Evolutionary conservation across 30 jellyfish, hydroid and myxozoan genomes (phyloP).

Genomic region (Phacellophora camtschatica): DNA sequence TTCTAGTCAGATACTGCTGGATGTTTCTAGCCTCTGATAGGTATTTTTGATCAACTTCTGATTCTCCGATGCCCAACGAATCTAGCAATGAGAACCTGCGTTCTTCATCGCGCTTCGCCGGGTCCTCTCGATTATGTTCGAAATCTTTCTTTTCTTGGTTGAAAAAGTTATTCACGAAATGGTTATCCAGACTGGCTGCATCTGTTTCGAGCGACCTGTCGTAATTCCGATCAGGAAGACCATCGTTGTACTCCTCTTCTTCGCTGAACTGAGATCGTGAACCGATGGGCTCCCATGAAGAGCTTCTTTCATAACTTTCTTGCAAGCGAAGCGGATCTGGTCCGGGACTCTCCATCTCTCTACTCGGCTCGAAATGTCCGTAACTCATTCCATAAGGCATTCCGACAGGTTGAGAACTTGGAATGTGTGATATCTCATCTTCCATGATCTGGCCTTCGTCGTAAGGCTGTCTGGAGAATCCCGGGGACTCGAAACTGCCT

Average conservation of each 20-base stretch:
- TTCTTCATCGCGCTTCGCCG: not conserved
- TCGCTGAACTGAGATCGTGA: conserved; percentile 19
- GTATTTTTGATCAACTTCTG: conserved; percentile 38
- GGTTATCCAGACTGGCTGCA: conserved; percentile 51
- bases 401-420: conserved; percentile 69
- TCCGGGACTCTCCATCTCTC: conserved; percentile 25
- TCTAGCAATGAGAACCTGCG: not conserved
- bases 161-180: conserved; percentile 24
- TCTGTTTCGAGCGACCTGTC: conserved; percentile 62
- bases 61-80: conserved; percentile 62
- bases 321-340: conserved; percentile 59
- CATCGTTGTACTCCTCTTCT: conserved; percentile 40
- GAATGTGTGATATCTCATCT: conserved; percentile 46
- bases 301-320: conserved; percentile 52
- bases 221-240: conserved; percentile 66
- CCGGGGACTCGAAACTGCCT: not conserved
- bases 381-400: conserved; percentile 16
- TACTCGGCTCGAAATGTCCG: conserved; percentile 13
- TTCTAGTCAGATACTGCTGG: conserved; percentile 33
- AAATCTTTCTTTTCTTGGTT: conserved; percentile 17
- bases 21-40: conserved; percentile 52
- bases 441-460: conserved; percentile 57
- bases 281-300: conserved; percentile 71
- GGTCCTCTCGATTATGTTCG: not conserved
- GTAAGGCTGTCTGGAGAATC: not conserved